Base-by-base conservation (phyloP, 2,113 vertebrate species). In the Anser cygnoides region DNA sequence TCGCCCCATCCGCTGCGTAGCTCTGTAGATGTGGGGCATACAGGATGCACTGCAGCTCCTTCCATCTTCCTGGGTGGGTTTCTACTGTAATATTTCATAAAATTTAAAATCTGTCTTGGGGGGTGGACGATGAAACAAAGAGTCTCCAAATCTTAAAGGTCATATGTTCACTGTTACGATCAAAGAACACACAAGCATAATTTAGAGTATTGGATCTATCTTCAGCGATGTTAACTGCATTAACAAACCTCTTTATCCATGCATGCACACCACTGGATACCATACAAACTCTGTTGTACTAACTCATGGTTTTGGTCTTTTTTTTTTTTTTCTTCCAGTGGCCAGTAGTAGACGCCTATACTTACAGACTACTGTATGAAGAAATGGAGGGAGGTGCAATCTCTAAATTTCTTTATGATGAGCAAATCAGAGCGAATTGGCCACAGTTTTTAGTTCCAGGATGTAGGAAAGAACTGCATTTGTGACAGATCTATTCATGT, bases 191-290 rank as follows among this genome's bases (percentile, higher is more conserved):
- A 25, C 71, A 44, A 43, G 12, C 31, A 11, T 59, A n/a, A 25
- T 73, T 39, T 44, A 58, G n/a, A 62, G 57, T 39, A 33, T 37
- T 9, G 31, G 22, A 65, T 65, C 15, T 35, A 29, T 25, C 46
- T 77, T 68, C 44, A 29, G 33, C 54, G 31, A 66, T 22, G 5
- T 37, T 2, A 2, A 11, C 74, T 15, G 5, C 0, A 0, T 59
- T 87, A 20, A 15, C 17, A 8, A 86, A 44, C 6, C 2, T 84
- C 57, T 57, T 74, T 22, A 80, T 33, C 79, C 26, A 13, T 41
- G 9, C 41, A 37, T 3, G 9, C 41, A 37, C 3, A 0, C 46
- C 33, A 68, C 50, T 77, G 37, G 37, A 26, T 66, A 80, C 68
- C 79, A 14, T 62, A 67, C 54, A 39, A n/a, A 74, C 57, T 31